Conservation (phyloP, 2,888 invertebrate species). For the Drosophila anomelani region DNA sequence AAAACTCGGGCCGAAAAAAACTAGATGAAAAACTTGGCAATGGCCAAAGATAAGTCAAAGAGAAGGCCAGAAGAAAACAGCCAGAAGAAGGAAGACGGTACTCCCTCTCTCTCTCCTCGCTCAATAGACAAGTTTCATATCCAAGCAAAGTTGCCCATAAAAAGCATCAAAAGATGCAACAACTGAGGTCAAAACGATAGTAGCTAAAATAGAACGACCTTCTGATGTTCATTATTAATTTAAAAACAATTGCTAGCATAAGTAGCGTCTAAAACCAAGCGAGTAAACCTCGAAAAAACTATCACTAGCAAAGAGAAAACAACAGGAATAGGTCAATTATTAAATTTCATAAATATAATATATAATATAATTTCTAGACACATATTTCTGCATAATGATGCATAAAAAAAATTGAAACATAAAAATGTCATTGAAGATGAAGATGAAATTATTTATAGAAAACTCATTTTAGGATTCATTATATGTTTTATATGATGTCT, state of each 20-base stretch:
- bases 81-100: conserved; percentile 45
- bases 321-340: not conserved
- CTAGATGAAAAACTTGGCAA: conserved; percentile 76
- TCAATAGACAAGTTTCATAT: conserved; percentile 70
- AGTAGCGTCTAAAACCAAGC: conserved; percentile 1
- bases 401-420: not conserved
- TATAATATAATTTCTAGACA: not conserved
- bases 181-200: conserved; percentile 32
- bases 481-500: too few species aligned
- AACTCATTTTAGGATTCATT: too few species aligned
- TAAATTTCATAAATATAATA: not conserved
- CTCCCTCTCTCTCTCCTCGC: not conserved
- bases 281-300: not conserved
- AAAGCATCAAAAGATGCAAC: conserved; percentile 36
- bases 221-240: conserved; percentile 10
- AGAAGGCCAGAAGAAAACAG: conserved; percentile 44
- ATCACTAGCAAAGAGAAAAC: not conserved
- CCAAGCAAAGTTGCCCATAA: conserved; percentile 37
- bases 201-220: conserved; percentile 7
- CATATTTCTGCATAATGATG: not conserved
- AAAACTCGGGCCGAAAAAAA: conserved; percentile 48
- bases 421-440: not conserved
- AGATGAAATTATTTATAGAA: too few species aligned
- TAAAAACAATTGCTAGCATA: conserved; percentile 7
- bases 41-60: conserved; percentile 62